Base-by-base conservation (phyloP, 2,113 vertebrate genomes). In the Cyphomyrus discorhynchus region DNA sequence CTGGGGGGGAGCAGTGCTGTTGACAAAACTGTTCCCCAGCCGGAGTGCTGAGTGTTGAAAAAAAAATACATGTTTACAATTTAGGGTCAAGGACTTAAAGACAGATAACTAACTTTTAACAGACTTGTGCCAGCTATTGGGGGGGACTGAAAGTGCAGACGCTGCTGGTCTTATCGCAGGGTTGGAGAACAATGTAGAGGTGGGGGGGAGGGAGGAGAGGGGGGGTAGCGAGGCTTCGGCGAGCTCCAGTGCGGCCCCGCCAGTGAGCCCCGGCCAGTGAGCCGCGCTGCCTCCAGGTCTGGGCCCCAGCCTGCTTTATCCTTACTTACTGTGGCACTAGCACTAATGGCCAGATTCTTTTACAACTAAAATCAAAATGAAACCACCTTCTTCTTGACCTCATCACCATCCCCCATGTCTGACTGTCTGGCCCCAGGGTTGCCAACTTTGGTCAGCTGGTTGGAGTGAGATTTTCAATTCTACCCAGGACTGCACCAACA, bases 61-160 rank as follows among this genome's bases (percentile, higher is more conserved):
- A 94, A 94, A 94, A 95, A 95, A 96, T 95, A 97, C 97, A 93
- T 98, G 97, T 98, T 98, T 98, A 98, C 97, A 98, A 96, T 94
- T 93, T 90, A 95, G 95, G 98, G 98, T 99, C 98, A 99, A 98
- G 98, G 97, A 97, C 97, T 97, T 96, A 94, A 93, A 96, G 96
- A 97, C 96, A 98, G 98, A 98, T 97, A 97, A 97, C 96, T 96
- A 97, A 80, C 74, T 80, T 80, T 80, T 97, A 97, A 97, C 97
- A 96, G 97, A 94, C 95, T 96, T 95, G 93, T 95, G 94, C 94
- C 95, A 95, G 95, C 95, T 95, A 95, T 95, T 97, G 95, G 94
- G 94, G 94, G 92, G 93, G 92, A 86, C 77, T 24, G 83, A 88
- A 88, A 91, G 66, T 70, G 82, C 19, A 90, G 31, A 86, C 89